phyloP scores from a whole-genome alignment of 2,888 invertebrate genomes.

The Nycteola revayana region DNA sequence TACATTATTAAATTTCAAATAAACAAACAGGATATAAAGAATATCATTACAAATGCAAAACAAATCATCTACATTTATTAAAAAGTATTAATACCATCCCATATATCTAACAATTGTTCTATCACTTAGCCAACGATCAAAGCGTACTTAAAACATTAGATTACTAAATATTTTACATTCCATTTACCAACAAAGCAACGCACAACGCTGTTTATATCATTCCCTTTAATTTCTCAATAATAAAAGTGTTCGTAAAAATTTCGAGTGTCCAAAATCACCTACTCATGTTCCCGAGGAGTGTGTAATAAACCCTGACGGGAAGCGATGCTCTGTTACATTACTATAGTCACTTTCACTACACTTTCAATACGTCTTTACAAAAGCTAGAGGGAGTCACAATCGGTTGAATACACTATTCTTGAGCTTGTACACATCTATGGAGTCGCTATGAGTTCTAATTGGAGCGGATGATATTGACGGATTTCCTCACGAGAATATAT shows the following conservation, averaged over 20 bases:
- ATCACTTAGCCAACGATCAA: slow-evolving; percentile 62
- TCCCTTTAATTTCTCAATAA: slow-evolving; percentile 46
- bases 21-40: slow-evolving; percentile 4
- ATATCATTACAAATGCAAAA: slow-evolving; percentile 14
- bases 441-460: slow-evolving; percentile 44
- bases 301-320: slow-evolving; percentile 22
- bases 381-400: slow-evolving; percentile 53
- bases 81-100: slow-evolving; percentile 58
- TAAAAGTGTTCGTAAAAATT: slow-evolving; percentile 62
- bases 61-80: slow-evolving; percentile 33
- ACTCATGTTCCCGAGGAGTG: slow-evolving; percentile 61
- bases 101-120: slow-evolving; percentile 66
- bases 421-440: slow-evolving; percentile 45
- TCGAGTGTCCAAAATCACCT: slow-evolving; percentile 69
- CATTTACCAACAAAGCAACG: slow-evolving; percentile 70
- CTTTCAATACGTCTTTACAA: slow-evolving; percentile 47
- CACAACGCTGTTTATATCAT: slow-evolving; percentile 61
- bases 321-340: slow-evolving; percentile 49
- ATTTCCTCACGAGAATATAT: slow-evolving; percentile 63
- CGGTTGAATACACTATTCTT: slow-evolving; percentile 47
- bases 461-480: slow-evolving; percentile 45
- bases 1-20: slow-evolving; percentile 1
- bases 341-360: slow-evolving; percentile 46
- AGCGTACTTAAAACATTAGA: slow-evolving; percentile 62
- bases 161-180: slow-evolving; percentile 62